These are phyloP conservation scores for Pseudochromis fuscus DNA, from an alignment of 2,797 vertebrate genomes.

Conservation along the genomic window DNA sequence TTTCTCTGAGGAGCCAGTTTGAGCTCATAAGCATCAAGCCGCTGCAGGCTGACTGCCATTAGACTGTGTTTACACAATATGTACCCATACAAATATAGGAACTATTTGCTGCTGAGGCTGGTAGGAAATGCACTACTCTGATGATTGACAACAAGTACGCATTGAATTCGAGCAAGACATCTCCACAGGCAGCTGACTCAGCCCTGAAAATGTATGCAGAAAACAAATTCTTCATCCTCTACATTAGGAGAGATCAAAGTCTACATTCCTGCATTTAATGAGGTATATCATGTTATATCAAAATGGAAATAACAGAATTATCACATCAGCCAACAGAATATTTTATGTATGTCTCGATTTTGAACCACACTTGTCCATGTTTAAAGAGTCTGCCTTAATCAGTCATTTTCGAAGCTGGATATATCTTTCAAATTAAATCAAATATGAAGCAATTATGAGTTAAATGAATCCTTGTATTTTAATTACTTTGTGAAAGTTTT, in stretches of 20 bases:
- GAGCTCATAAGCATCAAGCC: constrained; percentile 63
- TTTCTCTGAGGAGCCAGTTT: constrained; percentile 54
- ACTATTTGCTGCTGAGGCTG: constrained; percentile 39
- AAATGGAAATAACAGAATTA: constrained; percentile 7
- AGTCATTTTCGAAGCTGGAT: not conserved
- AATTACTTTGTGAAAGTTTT: not conserved
- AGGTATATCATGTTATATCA: not conserved
- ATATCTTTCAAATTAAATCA: not conserved
- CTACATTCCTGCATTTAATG: not conserved
- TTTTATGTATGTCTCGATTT: not conserved
- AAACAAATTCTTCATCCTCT: constrained; percentile 19
- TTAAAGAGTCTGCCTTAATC: not conserved
- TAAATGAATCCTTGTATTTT: not conserved
- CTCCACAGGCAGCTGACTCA: constrained; percentile 14
- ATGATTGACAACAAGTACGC: constrained; percentile 39
- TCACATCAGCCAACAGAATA: not conserved
- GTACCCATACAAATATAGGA: constrained; percentile 38
- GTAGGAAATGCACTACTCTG: constrained; percentile 27
- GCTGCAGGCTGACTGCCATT: constrained; percentile 49
- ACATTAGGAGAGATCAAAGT: constrained; percentile 9
- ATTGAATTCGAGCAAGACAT: constrained; percentile 24
- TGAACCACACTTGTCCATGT: not conserved
- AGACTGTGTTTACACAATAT: constrained; percentile 56
- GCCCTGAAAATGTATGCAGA: constrained; percentile 2
- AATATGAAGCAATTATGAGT: not conserved